Base-by-base conservation (phyloP, 1,140 invertebrate genomes). In the Drosophila lini region DNA sequence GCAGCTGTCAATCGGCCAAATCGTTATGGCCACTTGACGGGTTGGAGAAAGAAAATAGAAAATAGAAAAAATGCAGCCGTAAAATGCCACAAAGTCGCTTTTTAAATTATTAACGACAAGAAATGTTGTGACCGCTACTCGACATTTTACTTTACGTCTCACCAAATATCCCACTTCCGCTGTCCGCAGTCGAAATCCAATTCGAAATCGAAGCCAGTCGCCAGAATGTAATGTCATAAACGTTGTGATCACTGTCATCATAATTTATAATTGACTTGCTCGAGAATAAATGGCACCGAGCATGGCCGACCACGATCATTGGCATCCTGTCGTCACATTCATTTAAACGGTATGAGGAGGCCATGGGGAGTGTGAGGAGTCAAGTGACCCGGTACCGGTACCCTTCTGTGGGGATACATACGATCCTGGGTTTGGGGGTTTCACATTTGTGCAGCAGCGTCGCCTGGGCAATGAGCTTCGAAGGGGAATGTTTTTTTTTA, bases 1-100 rank as follows among this genome's bases (percentile, higher is more conserved):
- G 52, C 63, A 78, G 81, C 81, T 85, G 81, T 85, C 81, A 85
- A 85, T 85, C 78, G 81, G 80, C 69, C 62, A 85, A 78, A 85
- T 85, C 78, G 81, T 85, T 85, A 85, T 84, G 78, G 58, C 10
- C 81, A 81, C 78, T 85, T 85, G 81, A 75, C 82, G 69, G 59
- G 15, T 34, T 31, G 16, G 2, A 44, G 28, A 45, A 16, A 28
- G 42, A 45, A 31, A 44, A 10, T 15, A 57, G 48, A 65, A 62
- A 60, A 45, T 55, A 60, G 36, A 34, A 36, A 9, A 71, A 61
- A 58, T 67, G 65, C 74, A 77, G 60, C 47, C 64, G 61, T 65
- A 69, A 81, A 83, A 76, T 79, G 59, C 71, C 76, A 58, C 70
- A 83, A 77, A 83, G 81, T 83, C 55, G 60, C 41, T 47, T 73